Evolutionary conservation across 2,888 invertebrate species (phyloP), one percentile per base, ranked within the genome.

Genomic region (Rambutsinella grinnellia): DNA sequence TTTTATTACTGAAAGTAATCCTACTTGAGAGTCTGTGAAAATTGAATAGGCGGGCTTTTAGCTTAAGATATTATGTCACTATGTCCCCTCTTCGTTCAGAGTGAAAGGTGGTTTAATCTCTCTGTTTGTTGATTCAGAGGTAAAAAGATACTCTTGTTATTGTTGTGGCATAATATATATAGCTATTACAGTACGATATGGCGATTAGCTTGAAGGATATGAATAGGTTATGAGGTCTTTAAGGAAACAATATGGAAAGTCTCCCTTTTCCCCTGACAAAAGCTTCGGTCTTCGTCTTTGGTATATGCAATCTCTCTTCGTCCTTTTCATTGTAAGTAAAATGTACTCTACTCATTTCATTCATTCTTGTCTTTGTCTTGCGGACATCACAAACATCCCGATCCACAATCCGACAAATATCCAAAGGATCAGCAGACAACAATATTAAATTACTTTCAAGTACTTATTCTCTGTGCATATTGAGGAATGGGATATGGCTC

Each of bases 401-500:
- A 65, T 65, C 23, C n/a, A 27, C 51, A 27, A 17, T 28, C 44
- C 17, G 49, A 67, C 65, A 76, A 76, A n/a, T n/a, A n/a, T n/a
- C n/a, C n/a, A n/a, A n/a, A n/a, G n/a, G n/a, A n/a, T n/a, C n/a
- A n/a, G n/a, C n/a, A n/a, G n/a, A 78, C 71, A 78, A 72, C 72
- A 19, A 74, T 69, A 74, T 74, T 74, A 63, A 68, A 65, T 72
- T 78, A 69, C 78, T 54, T n/a, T n/a, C n/a, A n/a, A n/a, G n/a
- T n/a, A n/a, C n/a, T n/a, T n/a, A n/a, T n/a, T n/a, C n/a, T n/a
- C n/a, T n/a, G n/a, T n/a, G n/a, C n/a, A n/a, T n/a, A n/a, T n/a
- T n/a, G n/a, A n/a, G n/a, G n/a, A n/a, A n/a, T n/a, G n/a, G n/a
- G 46, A 62, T 24, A 24, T 69, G 46, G 27, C 70, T 58, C 58